Conservation (phyloP, 2,797 vertebrate genomes). For the Eulemur coronatus region DNA sequence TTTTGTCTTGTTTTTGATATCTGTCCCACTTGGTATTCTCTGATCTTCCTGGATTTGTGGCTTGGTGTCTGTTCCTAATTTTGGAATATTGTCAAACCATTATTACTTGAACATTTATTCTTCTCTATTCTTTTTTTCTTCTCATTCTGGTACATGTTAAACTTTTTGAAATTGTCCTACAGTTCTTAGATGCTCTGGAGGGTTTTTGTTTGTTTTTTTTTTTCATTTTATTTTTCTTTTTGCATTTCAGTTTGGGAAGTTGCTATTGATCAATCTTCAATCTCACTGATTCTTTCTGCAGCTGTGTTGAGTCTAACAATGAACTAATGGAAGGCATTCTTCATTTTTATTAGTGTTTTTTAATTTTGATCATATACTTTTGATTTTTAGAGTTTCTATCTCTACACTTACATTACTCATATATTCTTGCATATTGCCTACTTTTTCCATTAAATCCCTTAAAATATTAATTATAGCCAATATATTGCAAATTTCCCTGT, state of each 20-base stretch:
- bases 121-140: background rate
- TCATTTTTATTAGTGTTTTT: background rate
- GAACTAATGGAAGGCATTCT: too few species aligned
- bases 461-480: background rate
- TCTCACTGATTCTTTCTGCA: background rate
- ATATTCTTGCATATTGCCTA: background rate
- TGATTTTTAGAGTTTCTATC: background rate
- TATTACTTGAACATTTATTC: background rate
- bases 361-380: background rate
- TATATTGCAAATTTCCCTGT: background rate
- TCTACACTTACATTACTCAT: background rate
- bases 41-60: background rate
- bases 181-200: background rate
- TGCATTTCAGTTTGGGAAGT: background rate
- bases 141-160: background rate
- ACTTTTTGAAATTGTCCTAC: background rate
- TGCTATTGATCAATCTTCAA: background rate
- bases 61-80: background rate
- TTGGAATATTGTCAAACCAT: background rate
- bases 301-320: background rate
- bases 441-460: background rate
- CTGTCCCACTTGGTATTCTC: background rate
- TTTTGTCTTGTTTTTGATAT: background rate
- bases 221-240: background rate
- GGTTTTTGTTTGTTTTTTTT: background rate